Percentiles rank a stretch among this genome's conserved stretches.
These are phyloP conservation scores for Cassiopea andromeda DNA, from an alignment of 30 jellyfish, hydroid and myxozoan species.

Conservation along the genomic window DNA sequence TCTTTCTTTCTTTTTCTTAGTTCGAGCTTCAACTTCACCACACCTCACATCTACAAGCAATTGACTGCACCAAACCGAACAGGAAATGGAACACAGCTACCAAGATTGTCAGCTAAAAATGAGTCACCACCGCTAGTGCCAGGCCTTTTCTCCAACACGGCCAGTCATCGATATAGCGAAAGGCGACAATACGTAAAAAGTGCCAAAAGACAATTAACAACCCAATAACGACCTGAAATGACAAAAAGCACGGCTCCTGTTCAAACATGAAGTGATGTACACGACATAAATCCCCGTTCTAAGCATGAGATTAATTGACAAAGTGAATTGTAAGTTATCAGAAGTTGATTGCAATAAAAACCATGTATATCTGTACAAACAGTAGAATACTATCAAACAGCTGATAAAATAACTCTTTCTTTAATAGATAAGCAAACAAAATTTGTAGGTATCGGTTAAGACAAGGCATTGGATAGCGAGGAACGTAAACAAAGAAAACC, in stretches of 20 bases:
- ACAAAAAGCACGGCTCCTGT: slow-evolving; percentile 33
- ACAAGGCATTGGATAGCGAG: background rate
- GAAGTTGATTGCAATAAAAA: slow-evolving; percentile 34
- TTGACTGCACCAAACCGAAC: background rate
- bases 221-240: slow-evolving; percentile 16
- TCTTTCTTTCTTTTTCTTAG: background rate
- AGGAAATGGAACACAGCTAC: slow-evolving; percentile 20
- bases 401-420: slow-evolving; percentile 62
- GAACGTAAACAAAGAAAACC: background rate
- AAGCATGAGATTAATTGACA: slow-evolving; percentile 30
- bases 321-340: slow-evolving; percentile 63
- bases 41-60: background rate
- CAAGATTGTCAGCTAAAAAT: background rate
- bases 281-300: background rate
- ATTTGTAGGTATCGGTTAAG: slow-evolving; percentile 19
- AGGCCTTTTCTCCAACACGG: slow-evolving; percentile 24
- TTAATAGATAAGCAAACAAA: slow-evolving; percentile 41
- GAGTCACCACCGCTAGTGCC: slow-evolving; percentile 46
- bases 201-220: slow-evolving; percentile 42
- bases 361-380: slow-evolving; percentile 46
- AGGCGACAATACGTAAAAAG: background rate
- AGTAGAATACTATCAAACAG: slow-evolving; percentile 61
- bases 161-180: slow-evolving; percentile 9
- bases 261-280: slow-evolving; percentile 7
- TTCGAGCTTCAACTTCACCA: background rate